These are phyloP conservation scores for Drosophila bunnanda DNA, from an alignment of 2,888 invertebrate species.

Conservation along the genomic window DNA sequence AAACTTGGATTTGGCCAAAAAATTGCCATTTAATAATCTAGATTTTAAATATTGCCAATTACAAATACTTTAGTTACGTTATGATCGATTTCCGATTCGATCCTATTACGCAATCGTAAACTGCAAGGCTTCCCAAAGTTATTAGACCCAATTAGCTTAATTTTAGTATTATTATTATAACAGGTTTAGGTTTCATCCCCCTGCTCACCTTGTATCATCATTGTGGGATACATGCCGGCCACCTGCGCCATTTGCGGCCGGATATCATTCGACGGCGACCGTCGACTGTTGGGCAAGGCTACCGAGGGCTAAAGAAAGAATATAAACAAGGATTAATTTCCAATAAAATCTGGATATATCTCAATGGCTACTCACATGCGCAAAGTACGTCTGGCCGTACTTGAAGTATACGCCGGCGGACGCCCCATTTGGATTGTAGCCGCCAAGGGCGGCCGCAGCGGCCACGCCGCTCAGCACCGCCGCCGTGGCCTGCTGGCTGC, in stretches of 20 bases:
- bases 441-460: constrained; percentile 83
- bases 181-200: no score
- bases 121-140: no score
- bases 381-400: constrained; percentile 85
- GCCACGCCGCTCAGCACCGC: constrained; percentile 75
- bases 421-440: constrained; percentile 85
- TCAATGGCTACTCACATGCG: constrained; percentile 80
- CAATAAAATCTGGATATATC: neutral
- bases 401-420: constrained; percentile 85
- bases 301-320: constrained; percentile 80
- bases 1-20: no score
- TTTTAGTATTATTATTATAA: no score
- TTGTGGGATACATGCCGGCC: constrained; percentile 84
- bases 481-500: constrained; percentile 70
- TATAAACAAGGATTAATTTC: neutral
- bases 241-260: constrained; percentile 84
- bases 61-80: no score
- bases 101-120: no score
- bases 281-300: constrained; percentile 84
- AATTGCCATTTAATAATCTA: no score
- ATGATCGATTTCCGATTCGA: no score
- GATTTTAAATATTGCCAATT: no score
- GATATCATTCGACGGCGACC: constrained; percentile 84
- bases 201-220: constrained; percentile 85
- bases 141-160: no score